Evolutionary conservation across 2,888 invertebrate species (phyloP).

Genomic region (Quadriops clusia): DNA sequence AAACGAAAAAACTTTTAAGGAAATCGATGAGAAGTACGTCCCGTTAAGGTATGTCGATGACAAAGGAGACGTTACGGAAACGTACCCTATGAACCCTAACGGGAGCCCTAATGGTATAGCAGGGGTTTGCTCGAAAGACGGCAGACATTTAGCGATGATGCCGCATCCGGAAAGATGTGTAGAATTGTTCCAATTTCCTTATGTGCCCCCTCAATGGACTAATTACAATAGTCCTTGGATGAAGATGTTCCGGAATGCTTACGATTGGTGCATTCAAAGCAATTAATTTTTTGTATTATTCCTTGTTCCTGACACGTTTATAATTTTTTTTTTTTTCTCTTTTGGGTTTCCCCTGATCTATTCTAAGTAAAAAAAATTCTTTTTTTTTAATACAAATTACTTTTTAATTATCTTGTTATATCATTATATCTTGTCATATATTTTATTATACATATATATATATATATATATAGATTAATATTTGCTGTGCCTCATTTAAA

Average conservation of each 20-base stretch:
- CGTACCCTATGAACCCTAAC: slow-evolving; percentile 92
- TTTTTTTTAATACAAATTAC: background rate
- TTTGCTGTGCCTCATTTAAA: too few relatives aligned
- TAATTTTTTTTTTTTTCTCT: background rate
- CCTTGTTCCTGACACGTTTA: background rate
- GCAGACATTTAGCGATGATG: slow-evolving; percentile 95
- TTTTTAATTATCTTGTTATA: too few relatives aligned
- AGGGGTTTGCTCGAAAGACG: slow-evolving; percentile 78
- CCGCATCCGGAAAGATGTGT: slow-evolving; percentile 95
- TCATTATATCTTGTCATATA: too few relatives aligned
- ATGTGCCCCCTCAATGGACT: slow-evolving; percentile 43
- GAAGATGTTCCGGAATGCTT: slow-evolving; percentile 83
- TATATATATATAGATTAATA: too few relatives aligned
- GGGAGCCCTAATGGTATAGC: slow-evolving; percentile 80
- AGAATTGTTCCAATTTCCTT: slow-evolving; percentile 84
- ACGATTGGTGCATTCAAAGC: slow-evolving; percentile 47
- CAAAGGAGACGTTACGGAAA: slow-evolving; percentile 56
- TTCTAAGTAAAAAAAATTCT: background rate
- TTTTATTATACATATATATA: too few relatives aligned
- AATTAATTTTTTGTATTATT: slow-evolving; percentile 1
- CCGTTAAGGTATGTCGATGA: slow-evolving; percentile 77
- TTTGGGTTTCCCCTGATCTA: background rate
- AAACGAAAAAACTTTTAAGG: slow-evolving; percentile 37
- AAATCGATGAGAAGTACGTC: slow-evolving; percentile 48
- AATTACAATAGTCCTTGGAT: slow-evolving; percentile 75